Conservation (phyloP, 2,888 invertebrate species). For the Gortyna flavago region DNA sequence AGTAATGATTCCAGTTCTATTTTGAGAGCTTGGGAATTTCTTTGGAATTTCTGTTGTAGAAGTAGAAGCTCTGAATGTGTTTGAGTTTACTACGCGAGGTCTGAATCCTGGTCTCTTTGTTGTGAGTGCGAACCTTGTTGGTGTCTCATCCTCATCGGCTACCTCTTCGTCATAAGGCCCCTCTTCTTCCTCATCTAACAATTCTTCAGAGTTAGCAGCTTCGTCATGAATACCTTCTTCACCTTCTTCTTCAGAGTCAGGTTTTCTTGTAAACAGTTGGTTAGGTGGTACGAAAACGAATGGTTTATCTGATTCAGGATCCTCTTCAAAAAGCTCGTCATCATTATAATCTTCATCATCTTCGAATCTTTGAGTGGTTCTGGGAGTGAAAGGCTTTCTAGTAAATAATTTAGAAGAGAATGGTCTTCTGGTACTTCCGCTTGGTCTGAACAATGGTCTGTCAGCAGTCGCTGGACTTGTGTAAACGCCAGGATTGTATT, state of each 20-base stretch:
- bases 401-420: conserved; percentile 81
- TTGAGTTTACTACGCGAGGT: conserved; percentile 82
- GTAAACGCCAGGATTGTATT: conserved; percentile 86
- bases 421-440: conserved; percentile 78
- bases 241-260: conserved; percentile 73
- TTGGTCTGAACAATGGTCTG: conserved; percentile 76
- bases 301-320: conserved; percentile 79
- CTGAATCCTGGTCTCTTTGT: conserved; percentile 81
- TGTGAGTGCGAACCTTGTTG: conserved; percentile 71
- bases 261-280: conserved; percentile 84
- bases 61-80: conserved; percentile 85
- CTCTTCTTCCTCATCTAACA: conserved; percentile 73
- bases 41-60: conserved; percentile 84
- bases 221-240: conserved; percentile 56
- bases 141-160: conserved; percentile 70
- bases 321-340: conserved; percentile 80
- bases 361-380: conserved; percentile 81
- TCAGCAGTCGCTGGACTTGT: conserved; percentile 85
- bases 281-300: conserved; percentile 85
- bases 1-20: conserved; percentile 78
- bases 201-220: conserved; percentile 65
- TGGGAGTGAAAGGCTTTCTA: conserved; percentile 83
- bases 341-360: conserved; percentile 84
- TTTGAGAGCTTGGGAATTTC: conserved; percentile 73
- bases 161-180: conserved; percentile 75